Evolutionary conservation across 2,888 invertebrate species (phyloP), one percentile per base, ranked within the genome.

Genomic region (Alloscopus bannaensis): DNA sequence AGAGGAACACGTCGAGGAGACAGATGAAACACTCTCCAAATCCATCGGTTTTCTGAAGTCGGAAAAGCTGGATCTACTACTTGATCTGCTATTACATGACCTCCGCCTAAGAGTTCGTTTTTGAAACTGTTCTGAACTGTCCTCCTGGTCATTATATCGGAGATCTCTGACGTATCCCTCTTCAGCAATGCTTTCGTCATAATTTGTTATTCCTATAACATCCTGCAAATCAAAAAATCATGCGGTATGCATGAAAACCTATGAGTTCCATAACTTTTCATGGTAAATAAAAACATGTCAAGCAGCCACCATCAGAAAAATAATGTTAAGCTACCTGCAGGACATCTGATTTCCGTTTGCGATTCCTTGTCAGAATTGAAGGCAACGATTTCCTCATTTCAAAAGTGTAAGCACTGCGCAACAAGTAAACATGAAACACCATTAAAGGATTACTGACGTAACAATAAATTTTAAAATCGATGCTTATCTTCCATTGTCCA

Each of bases 311-410:
- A n/a, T n/a, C n/a, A n/a, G n/a, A n/a, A n/a, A n/a, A n/a, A n/a
- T n/a, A n/a, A n/a, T n/a, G n/a, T n/a, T n/a, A n/a, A 8, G 60
- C 22, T 62, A 80, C 82, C 82, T 80, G 80, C 18, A 83, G 62
- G 6, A 78, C 81, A 31, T 36, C 75, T 3, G 81, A 83, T 40
- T 82, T 82, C 64, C 82, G 28, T 62, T 82, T 82, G 1, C 82
- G 80, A 29, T 73, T 82, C 50, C 81, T 65, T 3, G 81, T 52
- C 28, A 81, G 40, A 22, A 77, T 59, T 3, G 80, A 72, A 45
- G 80, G 80, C 20, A 81, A 40, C 2, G 76, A 76, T n/a, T 81
- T 81, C 31, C 81, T 22, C 59, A 66, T 70, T n/a, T 73, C 59
- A 40, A 75, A 16, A 13, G 45, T 62, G 28, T 71, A 47, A 2